phyloP scores from a whole-genome alignment of 2,113 vertebrate genomes.

The Alethe castanea region DNA sequence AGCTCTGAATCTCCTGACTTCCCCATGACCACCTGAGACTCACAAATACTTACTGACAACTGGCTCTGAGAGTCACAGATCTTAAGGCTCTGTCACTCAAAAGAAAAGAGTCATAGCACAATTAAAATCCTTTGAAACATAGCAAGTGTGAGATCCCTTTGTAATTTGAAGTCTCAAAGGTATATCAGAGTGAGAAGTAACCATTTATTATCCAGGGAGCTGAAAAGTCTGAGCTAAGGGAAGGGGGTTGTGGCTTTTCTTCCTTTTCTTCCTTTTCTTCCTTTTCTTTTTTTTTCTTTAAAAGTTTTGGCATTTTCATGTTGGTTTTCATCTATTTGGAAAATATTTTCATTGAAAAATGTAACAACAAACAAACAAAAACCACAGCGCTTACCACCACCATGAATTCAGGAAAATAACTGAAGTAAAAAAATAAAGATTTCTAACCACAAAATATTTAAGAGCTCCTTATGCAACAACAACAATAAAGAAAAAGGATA shows the following conservation, averaged over 20 bases:
- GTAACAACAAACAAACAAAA: not conserved
- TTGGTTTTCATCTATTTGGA: not conserved
- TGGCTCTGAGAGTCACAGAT: not conserved
- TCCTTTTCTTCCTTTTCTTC: not conserved
- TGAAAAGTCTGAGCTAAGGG: not conserved
- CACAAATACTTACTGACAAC: not conserved
- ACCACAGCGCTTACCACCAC: not conserved
- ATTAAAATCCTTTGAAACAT: not conserved
- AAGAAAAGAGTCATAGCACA: not conserved
- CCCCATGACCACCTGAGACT: not conserved
- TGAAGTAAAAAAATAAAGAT: not conserved
- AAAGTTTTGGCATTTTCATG: not conserved
- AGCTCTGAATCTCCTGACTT: not conserved
- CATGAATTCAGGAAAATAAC: not conserved
- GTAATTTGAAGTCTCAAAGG: not conserved
- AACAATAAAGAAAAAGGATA: not conserved
- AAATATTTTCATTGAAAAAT: not conserved
- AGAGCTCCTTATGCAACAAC: not conserved
- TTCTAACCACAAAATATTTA: not conserved
- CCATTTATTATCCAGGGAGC: not conserved
- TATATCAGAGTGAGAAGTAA: not conserved
- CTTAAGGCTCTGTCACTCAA: not conserved
- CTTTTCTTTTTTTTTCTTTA: not conserved
- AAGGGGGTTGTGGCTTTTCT: not conserved
- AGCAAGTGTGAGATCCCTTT: accelerated